Conservation (phyloP, 2,113 vertebrate genomes). For the Oostethus manadensis region DNA sequence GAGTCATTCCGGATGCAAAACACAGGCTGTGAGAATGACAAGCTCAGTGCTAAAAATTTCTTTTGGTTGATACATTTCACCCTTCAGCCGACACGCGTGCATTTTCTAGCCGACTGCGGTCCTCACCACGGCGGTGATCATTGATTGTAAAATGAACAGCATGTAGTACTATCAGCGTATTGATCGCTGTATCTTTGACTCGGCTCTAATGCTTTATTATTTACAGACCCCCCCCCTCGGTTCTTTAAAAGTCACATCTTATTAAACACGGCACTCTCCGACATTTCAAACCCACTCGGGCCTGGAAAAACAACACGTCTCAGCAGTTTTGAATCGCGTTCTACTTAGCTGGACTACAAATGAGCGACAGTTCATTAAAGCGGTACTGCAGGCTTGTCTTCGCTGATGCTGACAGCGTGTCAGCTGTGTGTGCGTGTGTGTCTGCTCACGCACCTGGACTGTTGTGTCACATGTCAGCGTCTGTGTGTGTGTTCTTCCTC, state of each 20-base stretch:
- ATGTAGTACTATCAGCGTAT: not conserved
- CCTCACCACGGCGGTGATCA: not conserved
- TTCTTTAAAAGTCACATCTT: not conserved
- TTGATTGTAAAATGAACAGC: not conserved
- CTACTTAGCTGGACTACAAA: constrained; percentile 10
- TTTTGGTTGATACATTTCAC: constrained; percentile 24
- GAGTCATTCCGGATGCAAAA: constrained; percentile 33
- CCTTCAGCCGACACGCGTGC: not conserved
- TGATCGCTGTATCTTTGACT: not conserved
- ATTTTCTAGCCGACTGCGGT: not conserved
- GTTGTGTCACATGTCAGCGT: constrained; percentile 46
- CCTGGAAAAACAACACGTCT: not conserved
- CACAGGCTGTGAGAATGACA: not conserved
- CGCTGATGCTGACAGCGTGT: constrained; percentile 40
- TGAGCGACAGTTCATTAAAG: constrained; percentile 14
- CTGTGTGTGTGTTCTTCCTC: constrained; percentile 41
- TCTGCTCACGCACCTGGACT: constrained; percentile 32
- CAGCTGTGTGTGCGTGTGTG: constrained; percentile 33
- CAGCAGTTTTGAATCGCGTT: not conserved
- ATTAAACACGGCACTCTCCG: not conserved
- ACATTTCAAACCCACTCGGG: not conserved
- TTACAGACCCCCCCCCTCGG: not conserved
- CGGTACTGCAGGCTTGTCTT: not conserved
- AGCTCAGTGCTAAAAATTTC: constrained; percentile 16
- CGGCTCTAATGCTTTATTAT: constrained; percentile 3